Evolutionary conservation across 2,797 vertebrate species (phyloP).

Genomic region (Astyanax mexicanus): DNA sequence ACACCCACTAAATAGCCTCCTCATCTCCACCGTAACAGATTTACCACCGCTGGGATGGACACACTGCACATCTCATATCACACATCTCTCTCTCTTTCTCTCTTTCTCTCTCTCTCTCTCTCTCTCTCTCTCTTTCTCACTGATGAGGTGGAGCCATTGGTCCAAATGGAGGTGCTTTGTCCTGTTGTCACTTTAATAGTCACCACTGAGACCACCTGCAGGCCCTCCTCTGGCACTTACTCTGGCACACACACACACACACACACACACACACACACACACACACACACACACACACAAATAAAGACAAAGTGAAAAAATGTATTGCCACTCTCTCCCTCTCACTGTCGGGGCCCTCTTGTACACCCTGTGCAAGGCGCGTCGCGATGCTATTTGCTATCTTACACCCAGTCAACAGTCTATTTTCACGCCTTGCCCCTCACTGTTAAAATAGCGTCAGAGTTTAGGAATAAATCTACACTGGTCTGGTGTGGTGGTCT

Average conservation of each 20-base stretch:
- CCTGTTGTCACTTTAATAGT: conserved; percentile 74
- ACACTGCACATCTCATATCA: background rate
- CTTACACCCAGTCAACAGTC: no score
- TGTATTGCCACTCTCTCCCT: conserved; percentile 55
- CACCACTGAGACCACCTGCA: conserved; percentile 69
- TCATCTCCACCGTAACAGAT: conserved; percentile 50
- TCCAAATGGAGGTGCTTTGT: conserved; percentile 77
- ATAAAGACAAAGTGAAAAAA: conserved; percentile 50
- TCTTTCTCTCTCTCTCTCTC: background rate
- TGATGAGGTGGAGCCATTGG: conserved; percentile 61
- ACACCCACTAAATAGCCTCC: conserved; percentile 60
- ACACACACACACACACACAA: conserved; percentile 32
- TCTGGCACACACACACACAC: no score
- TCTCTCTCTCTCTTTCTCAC: background rate
- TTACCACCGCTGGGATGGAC: conserved; percentile 10
- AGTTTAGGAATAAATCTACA: no score
- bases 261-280: background rate
- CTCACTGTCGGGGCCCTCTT: background rate
- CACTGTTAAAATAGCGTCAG: no score
- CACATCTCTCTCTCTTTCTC: background rate
- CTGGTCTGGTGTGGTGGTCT: no score
- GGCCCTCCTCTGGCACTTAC: conserved; percentile 63
- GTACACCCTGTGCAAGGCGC: no score
- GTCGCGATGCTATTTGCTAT: no score
- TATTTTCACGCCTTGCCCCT: no score